A percentile compares a stretch with the other conserved stretches of the same genome.
Evolutionary conservation across 2,113 vertebrate genomes (phyloP).

Genomic region (Tupaia chinensis): DNA sequence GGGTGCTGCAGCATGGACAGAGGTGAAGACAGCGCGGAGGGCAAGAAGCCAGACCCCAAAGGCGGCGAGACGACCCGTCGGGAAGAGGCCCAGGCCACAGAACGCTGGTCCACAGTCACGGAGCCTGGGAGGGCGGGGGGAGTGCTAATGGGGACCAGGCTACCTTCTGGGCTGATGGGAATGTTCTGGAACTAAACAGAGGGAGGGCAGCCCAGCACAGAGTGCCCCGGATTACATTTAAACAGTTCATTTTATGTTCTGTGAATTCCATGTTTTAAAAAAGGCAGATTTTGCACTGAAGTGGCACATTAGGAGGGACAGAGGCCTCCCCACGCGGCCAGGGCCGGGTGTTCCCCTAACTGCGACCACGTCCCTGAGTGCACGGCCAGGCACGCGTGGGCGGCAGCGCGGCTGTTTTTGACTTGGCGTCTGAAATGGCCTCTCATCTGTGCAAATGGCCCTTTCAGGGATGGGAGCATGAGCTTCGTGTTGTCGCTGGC

Average conservation of each 20-base stretch:
- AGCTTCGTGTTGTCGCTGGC: rapidly evolving
- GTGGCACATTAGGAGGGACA: rapidly evolving
- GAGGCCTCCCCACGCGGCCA: too few relatives aligned
- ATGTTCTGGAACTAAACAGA: neutral
- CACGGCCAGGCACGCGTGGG: too few relatives aligned
- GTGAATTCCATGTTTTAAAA: neutral
- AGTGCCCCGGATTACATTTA: too few relatives aligned
- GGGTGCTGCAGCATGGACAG: rapidly evolving
- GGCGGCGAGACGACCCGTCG: rapidly evolving
- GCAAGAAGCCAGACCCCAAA: neutral
- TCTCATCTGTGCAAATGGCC: rapidly evolving
- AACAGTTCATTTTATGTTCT: neutral
- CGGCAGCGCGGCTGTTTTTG: rapidly evolving
- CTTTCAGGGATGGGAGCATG: rapidly evolving
- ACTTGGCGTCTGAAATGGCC: neutral
- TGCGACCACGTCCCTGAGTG: rapidly evolving
- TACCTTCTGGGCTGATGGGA: neutral
- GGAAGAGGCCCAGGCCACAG: rapidly evolving
- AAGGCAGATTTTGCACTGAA: rapidly evolving
- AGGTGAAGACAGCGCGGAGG: rapidly evolving
- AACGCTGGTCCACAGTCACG: rapidly evolving
- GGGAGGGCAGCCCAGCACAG: rapidly evolving
- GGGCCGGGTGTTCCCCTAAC: too few relatives aligned
- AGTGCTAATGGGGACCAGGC: rapidly evolving
- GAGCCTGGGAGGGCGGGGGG: rapidly evolving